Percentiles rank a stretch among this genome's conserved stretches.
These are phyloP conservation scores for Calliopum simillimum DNA, from an alignment of 2,888 invertebrate species.

Conservation along the genomic window DNA sequence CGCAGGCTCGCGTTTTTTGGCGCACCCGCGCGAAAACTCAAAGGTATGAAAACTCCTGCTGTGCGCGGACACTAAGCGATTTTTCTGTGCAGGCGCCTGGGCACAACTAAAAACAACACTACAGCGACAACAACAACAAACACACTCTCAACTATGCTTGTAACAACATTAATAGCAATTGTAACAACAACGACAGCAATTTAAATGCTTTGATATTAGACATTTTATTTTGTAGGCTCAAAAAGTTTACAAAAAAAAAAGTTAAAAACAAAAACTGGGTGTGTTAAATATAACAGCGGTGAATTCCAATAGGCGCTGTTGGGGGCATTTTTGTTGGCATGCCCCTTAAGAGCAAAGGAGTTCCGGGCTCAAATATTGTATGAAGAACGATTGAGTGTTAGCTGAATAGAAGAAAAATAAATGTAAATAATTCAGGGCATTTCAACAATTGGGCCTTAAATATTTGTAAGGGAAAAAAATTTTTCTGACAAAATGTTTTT, in stretches of 20 bases:
- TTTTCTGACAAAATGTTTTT: too few relatives aligned
- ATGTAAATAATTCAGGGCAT: too few relatives aligned
- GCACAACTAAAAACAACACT: conserved; percentile 25
- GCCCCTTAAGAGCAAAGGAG: too few relatives aligned
- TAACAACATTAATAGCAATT: conserved; percentile 38
- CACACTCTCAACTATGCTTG: conserved; percentile 40
- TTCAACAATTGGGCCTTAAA: too few relatives aligned
- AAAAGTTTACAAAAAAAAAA: neutral
- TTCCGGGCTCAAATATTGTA: too few relatives aligned
- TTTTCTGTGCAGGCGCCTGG: conserved; percentile 39
- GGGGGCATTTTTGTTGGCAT: neutral
- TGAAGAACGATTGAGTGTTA: too few relatives aligned
- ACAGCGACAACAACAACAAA: conserved; percentile 37
- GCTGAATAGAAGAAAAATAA: too few relatives aligned
- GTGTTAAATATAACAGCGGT: neutral
- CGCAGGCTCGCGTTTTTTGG: conserved; percentile 27
- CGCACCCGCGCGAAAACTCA: conserved; percentile 46
- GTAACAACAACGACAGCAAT: conserved; percentile 26
- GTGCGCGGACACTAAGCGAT: conserved; percentile 49
- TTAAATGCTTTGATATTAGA: conserved; percentile 18
- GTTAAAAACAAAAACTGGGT: too few relatives aligned
- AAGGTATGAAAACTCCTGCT: conserved; percentile 50
- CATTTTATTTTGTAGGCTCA: conserved; percentile 12
- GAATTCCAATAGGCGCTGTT: conserved; percentile 16
- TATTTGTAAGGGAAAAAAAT: too few relatives aligned